Percentiles rank a stretch among this genome's conserved stretches.
Evolutionary conservation across 2,888 invertebrate species (phyloP).

Genomic region (Dermolepida albohirtum): DNA sequence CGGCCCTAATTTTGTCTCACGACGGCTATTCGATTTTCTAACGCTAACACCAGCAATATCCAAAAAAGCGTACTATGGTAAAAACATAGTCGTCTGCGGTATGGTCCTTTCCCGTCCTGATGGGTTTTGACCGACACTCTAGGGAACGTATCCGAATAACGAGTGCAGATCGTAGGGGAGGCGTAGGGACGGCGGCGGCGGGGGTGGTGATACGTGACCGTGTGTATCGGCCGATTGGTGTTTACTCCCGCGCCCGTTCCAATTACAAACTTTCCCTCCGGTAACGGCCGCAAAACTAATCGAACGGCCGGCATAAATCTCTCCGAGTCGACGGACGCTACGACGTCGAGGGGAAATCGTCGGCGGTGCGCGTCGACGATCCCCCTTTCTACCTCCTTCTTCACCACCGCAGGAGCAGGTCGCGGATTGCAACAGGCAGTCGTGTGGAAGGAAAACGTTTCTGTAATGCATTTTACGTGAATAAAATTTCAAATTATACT

Average conservation of each 20-base stretch:
- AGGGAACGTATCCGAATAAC: slow-evolving; percentile 1
- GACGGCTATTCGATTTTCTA: too few species aligned
- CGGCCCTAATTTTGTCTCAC: too few species aligned
- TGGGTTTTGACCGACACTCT: slow-evolving; percentile 4
- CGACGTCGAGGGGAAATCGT: slow-evolving; percentile 20
- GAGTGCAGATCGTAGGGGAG: slow-evolving; percentile 6
- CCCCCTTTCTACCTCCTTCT: neutral
- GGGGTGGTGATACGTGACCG: slow-evolving; percentile 42
- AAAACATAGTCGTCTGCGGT: too few species aligned
- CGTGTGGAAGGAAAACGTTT: slow-evolving; percentile 6
- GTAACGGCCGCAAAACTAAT: slow-evolving; percentile 52
- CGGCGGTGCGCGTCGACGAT: slow-evolving; percentile 23
- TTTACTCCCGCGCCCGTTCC: slow-evolving; percentile 51
- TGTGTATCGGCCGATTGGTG: slow-evolving; percentile 49
- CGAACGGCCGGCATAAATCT: slow-evolving; percentile 53
- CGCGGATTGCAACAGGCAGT: slow-evolving; percentile 32
- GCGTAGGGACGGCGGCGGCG: slow-evolving; percentile 38
- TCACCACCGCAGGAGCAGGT: neutral
- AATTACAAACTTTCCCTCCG: slow-evolving; percentile 53
- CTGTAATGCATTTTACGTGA: slow-evolving; percentile 27
- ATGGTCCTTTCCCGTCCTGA: too few species aligned
- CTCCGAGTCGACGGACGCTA: slow-evolving; percentile 18
- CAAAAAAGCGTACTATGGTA: too few species aligned
- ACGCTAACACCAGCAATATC: too few species aligned
- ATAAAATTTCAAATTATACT: neutral